Conservation (phyloP, 1,140 invertebrate genomes). For the Anoplolepis gracilipes region DNA sequence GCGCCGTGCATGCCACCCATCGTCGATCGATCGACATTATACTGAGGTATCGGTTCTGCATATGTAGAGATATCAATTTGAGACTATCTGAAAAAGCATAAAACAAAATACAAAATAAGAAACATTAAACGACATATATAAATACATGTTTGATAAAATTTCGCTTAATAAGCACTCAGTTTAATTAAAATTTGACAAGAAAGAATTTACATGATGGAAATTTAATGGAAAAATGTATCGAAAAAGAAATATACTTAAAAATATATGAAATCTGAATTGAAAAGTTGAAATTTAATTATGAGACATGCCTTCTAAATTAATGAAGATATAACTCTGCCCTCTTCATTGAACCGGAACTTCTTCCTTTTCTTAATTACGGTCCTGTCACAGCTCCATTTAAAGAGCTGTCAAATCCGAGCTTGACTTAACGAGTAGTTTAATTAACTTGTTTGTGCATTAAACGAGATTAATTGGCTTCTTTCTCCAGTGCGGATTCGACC, state of each 20-base stretch:
- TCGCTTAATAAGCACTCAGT: not conserved
- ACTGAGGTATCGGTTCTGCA: not conserved
- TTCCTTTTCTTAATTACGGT: conserved; percentile 25
- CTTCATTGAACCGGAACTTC: conserved; percentile 13
- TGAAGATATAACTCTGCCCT: conserved; percentile 12
- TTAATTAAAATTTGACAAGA: not conserved
- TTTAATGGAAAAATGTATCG: not conserved
- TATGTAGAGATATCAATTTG: not conserved
- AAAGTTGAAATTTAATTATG: not conserved
- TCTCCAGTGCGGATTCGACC: not conserved
- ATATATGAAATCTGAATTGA: not conserved
- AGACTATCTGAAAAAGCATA: not conserved
- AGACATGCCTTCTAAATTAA: not conserved
- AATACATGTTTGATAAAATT: not conserved
- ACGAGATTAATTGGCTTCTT: conserved; percentile 33
- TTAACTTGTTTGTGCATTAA: conserved; percentile 38
- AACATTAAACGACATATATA: not conserved
- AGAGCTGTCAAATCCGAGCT: conserved; percentile 37
- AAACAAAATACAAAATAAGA: not conserved
- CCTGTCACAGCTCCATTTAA: conserved; percentile 31
- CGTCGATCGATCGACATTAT: conserved; percentile 10
- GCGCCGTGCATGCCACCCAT: not conserved
- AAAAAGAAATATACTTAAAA: not conserved
- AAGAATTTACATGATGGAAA: not conserved
- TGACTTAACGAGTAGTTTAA: conserved; percentile 17